Evolutionary conservation across 2,888 invertebrate species (phyloP).

Genomic region (Augiades crinisus): DNA sequence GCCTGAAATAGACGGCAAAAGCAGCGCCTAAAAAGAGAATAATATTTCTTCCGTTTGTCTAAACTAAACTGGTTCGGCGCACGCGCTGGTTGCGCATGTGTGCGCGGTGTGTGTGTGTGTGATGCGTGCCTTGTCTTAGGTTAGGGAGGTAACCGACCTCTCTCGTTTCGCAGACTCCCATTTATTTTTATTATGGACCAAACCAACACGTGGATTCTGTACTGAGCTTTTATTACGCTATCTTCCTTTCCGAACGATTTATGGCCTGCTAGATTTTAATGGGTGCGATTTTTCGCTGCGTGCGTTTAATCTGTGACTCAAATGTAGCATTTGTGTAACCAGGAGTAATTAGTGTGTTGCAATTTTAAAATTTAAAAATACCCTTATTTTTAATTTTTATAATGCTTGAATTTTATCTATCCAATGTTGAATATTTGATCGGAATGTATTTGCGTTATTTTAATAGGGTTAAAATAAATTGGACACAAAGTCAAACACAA

Average conservation of each 20-base stretch:
- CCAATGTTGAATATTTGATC: too few species aligned
- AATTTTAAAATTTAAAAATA: not conserved
- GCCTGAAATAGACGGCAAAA: constrained; percentile 50
- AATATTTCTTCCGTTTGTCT: constrained; percentile 80
- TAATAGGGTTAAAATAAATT: too few species aligned
- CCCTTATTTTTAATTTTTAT: too few species aligned
- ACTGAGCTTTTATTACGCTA: constrained; percentile 64
- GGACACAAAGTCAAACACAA: constrained; percentile 8
- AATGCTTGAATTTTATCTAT: too few species aligned
- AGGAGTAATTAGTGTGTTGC: too few species aligned
- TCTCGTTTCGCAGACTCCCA: constrained; percentile 71
- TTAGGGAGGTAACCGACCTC: constrained; percentile 81
- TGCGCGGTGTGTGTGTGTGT: constrained; percentile 55
- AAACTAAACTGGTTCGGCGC: constrained; percentile 78
- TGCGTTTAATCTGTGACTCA: constrained; percentile 8
- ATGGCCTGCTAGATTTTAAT: constrained; percentile 29
- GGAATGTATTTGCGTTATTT: too few species aligned
- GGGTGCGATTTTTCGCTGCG: constrained; percentile 7
- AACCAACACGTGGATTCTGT: constrained; percentile 67
- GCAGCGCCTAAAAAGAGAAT: constrained; percentile 74
- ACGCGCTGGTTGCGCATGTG: constrained; percentile 62
- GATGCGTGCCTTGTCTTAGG: constrained; percentile 77
- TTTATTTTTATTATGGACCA: constrained; percentile 77
- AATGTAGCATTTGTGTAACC: too few species aligned
- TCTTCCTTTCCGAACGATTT: constrained; percentile 56